Base-by-base conservation (phyloP, 35 echinoderm and acorn worm species). In the Eucidaris tribuloides region DNA sequence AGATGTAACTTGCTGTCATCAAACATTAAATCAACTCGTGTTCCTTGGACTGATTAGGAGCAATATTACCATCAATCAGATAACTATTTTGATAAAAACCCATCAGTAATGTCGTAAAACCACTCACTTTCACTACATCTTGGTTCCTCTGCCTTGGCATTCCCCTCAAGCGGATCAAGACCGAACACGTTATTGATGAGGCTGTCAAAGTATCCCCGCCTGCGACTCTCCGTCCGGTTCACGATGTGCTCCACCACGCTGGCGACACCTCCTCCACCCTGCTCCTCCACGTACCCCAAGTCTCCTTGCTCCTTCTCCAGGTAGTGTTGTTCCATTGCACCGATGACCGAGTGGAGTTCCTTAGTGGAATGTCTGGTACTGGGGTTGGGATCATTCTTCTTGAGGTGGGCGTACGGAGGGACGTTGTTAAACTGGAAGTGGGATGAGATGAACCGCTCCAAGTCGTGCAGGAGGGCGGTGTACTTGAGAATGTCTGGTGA, bases 91-190 rank as follows among this genome's bases (percentile, higher is more conserved):
- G n/a, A n/a, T n/a, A n/a, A n/a, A n/a, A n/a, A n/a, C n/a, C n/a
- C n/a, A n/a, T n/a, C n/a, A n/a, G n/a, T n/a, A n/a, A n/a, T n/a
- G n/a, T n/a, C n/a, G n/a, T n/a, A n/a, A n/a, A n/a, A n/a, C n/a
- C n/a, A 70, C 89, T 87, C 78, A 93, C 91, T 85, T 40, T 93
- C 81, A 89, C 86, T 93, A 42, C 91, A 93, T 17, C 56, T 42
- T 7, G 81, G 85, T 61, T 63, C 79, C 45, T 71, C 64, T 24
- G 84, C 83, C 23, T 79, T 76, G 20, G 43, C 42, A 57, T 83
- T 64, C 25, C 54, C 64, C 4, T 41, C 32, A 13, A 57, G 31
- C 17, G 62, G 79, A 83, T 88, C 85, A 74, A 87, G 49, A 34
- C 82, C 79, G 88, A 87, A 88, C 3, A 88, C 50, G 70, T 88